Conservation (phyloP, 2,113 vertebrate species). For the Cinclus cinclus region DNA sequence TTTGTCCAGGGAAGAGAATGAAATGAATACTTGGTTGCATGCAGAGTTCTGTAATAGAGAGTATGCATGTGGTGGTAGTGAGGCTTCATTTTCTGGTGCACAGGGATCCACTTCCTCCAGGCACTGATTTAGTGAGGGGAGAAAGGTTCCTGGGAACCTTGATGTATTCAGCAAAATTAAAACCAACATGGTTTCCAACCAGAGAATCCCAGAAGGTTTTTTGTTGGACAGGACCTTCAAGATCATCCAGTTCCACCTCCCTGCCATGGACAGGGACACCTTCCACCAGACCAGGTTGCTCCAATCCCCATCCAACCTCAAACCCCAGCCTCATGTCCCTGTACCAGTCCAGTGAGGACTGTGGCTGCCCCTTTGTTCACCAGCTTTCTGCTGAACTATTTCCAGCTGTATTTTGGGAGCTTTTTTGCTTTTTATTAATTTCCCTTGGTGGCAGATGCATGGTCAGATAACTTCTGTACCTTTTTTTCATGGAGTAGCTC, state of each 20-base stretch:
- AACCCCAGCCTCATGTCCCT: background rate
- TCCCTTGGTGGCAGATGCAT: background rate
- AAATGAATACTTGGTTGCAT: background rate
- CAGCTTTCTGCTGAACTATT: background rate
- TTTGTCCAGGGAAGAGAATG: background rate
- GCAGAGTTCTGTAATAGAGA: background rate
- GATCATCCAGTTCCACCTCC: background rate
- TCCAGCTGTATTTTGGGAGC: background rate
- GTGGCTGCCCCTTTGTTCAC: background rate
- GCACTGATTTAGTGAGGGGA: background rate
- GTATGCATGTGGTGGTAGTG: accelerated
- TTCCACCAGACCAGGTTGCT: background rate
- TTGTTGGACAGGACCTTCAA: background rate
- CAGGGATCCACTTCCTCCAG: background rate
- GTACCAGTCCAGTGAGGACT: background rate
- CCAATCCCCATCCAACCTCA: background rate
- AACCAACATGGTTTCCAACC: background rate
- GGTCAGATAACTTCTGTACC: background rate
- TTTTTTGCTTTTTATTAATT: background rate
- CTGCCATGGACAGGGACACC: background rate
- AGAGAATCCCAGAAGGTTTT: background rate
- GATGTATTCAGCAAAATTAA: background rate
- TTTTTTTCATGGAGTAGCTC: background rate
- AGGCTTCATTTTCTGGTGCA: background rate
- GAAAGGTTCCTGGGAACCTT: background rate